phyloP scores from a whole-genome alignment of 2,113 vertebrate species.

The Tinamus guttatus region DNA sequence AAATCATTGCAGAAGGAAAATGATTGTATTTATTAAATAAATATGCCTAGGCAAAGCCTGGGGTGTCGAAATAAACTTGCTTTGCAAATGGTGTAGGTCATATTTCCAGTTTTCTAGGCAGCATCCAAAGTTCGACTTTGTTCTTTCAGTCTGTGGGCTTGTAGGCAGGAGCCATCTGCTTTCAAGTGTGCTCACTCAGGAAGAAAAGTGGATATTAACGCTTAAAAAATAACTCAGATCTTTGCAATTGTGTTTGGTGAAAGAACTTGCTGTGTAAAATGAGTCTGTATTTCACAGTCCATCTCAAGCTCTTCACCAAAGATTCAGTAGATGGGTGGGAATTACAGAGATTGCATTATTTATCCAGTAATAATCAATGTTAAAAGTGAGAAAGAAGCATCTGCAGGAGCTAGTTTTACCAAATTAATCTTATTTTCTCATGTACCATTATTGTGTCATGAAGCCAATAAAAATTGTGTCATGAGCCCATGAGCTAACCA shows the following conservation, averaged over 20 bases:
- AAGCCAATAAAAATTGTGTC: no score
- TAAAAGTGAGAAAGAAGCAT: background rate
- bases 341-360: background rate
- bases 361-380: background rate
- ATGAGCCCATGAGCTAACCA: background rate
- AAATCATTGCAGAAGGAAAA: background rate
- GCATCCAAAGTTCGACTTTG: background rate
- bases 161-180: background rate
- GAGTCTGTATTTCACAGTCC: background rate
- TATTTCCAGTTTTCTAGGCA: background rate
- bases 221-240: background rate
- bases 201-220: background rate
- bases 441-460: background rate
- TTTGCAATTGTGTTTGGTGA: background rate
- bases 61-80: background rate
- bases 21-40: background rate
- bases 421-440: background rate
- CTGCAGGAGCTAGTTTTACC: no score
- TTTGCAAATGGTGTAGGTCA: background rate
- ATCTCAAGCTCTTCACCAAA: background rate
- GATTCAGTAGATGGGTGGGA: background rate
- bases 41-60: background rate
- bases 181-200: background rate
- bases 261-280: background rate
- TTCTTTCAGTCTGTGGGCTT: background rate